Evolutionary conservation across 2,113 vertebrate genomes (phyloP).

Genomic region (Chaenocephalus aceratus): DNA sequence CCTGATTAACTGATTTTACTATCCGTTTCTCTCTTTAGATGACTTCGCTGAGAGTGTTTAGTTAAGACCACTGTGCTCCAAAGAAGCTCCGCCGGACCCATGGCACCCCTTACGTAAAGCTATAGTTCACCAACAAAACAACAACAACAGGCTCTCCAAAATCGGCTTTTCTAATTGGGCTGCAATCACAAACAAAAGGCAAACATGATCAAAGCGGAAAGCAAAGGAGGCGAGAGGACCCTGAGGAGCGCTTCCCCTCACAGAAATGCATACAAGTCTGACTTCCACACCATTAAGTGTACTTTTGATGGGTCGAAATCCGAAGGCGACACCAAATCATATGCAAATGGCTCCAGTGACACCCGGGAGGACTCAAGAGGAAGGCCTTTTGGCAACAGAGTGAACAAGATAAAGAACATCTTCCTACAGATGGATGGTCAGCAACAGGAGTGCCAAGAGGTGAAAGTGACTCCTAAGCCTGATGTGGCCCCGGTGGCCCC

Average conservation of each 20-base stretch:
- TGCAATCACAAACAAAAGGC: slow-evolving; percentile 28
- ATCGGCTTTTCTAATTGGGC: slow-evolving; percentile 21
- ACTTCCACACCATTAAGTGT: slow-evolving; percentile 94
- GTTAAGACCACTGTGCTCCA: slow-evolving; percentile 62
- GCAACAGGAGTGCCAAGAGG: slow-evolving; percentile 86
- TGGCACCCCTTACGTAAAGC: slow-evolving; percentile 64
- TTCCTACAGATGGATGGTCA: slow-evolving; percentile 93
- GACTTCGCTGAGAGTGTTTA: slow-evolving; percentile 55
- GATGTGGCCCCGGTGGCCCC: slow-evolving; percentile 76
- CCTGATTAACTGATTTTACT: slow-evolving; percentile 11
- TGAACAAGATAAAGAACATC: slow-evolving; percentile 95
- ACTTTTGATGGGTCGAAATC: slow-evolving; percentile 90
- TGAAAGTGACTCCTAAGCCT: slow-evolving; percentile 79
- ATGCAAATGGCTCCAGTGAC: slow-evolving; percentile 87
- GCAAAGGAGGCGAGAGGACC: slow-evolving; percentile 90
- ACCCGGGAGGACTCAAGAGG: slow-evolving; percentile 86
- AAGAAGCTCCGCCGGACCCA: slow-evolving; percentile 61
- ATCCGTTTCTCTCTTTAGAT: slow-evolving; percentile 63
- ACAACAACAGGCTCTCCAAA: neutral
- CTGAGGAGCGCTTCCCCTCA: slow-evolving; percentile 93
- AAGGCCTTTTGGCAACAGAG: slow-evolving; percentile 90
- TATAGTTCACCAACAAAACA: slow-evolving; percentile 37
- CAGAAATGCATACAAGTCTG: slow-evolving; percentile 92
- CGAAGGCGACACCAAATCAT: slow-evolving; percentile 77
- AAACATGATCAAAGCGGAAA: slow-evolving; percentile 92